phyloP scores from a whole-genome alignment of 35 echinoderm and acorn worm genomes.

The Apostichopus californicus region DNA sequence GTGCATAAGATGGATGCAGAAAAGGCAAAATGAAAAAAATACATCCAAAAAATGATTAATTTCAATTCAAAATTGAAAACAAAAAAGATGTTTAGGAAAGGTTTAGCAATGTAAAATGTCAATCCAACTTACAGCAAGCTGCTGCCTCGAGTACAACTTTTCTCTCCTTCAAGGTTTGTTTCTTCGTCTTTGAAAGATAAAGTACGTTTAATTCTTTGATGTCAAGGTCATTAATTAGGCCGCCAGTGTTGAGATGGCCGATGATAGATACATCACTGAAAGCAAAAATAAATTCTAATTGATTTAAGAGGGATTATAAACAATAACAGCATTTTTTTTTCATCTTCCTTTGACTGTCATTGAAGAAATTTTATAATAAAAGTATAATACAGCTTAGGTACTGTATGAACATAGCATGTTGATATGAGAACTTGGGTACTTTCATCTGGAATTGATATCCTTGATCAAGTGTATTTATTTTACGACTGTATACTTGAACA shows the following conservation, averaged over 20 bases:
- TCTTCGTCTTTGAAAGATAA: slow-evolving; percentile 44
- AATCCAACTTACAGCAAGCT: neutral
- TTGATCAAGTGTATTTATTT: neutral
- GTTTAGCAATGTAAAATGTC: too few relatives aligned
- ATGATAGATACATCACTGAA: neutral
- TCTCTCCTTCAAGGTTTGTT: slow-evolving; percentile 15
- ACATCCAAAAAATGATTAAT: too few relatives aligned
- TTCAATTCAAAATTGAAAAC: too few relatives aligned
- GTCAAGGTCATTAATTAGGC: slow-evolving; percentile 9
- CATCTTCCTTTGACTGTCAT: neutral
- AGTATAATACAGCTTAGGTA: too few relatives aligned
- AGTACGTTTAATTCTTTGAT: neutral
- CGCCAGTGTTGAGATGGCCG: slow-evolving; percentile 11
- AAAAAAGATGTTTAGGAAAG: too few relatives aligned
- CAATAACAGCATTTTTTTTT: neutral
- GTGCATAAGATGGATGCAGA: too few relatives aligned
- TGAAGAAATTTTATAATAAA: neutral
- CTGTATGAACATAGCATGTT: too few relatives aligned
- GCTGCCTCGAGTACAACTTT: neutral
- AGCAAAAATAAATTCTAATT: neutral
- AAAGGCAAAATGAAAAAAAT: too few relatives aligned
- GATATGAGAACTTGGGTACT: too few relatives aligned
- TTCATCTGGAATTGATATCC: neutral
- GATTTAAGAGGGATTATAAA: neutral
- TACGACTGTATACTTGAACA: too few relatives aligned